phyloP scores from a whole-genome alignment of 2,113 vertebrate genomes.

The Romanogobio albipinnatus region DNA sequence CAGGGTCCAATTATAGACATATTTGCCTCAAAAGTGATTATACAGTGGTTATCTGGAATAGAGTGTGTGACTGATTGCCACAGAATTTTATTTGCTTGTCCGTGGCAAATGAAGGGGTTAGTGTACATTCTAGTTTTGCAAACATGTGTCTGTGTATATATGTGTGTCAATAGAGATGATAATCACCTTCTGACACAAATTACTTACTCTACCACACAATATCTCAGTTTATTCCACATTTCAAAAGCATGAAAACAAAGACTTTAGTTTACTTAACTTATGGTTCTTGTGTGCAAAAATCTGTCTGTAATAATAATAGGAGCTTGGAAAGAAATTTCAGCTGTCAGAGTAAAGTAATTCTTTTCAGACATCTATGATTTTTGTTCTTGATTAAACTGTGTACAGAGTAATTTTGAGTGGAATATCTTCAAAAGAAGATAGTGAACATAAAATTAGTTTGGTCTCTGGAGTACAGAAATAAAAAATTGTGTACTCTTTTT shows the following conservation, averaged over 20 bases:
- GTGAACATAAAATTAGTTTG: not conserved
- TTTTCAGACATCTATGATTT: not conserved
- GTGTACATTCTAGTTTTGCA: conserved; percentile 23
- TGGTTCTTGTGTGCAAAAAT: not conserved
- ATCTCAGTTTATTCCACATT: not conserved
- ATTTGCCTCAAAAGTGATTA: not conserved
- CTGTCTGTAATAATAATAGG: too few species aligned
- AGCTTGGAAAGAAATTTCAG: not conserved
- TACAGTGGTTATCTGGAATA: too few species aligned
- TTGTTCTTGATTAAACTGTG: not conserved
- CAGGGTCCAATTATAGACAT: too few species aligned
- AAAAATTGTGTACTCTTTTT: not conserved
- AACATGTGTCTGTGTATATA: not conserved
- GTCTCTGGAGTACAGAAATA: not conserved
- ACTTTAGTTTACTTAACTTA: not conserved
- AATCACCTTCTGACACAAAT: not conserved
- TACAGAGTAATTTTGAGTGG: not conserved
- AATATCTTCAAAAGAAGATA: not conserved
- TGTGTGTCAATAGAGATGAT: not conserved
- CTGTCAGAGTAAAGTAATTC: not conserved
- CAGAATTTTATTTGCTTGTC: not conserved
- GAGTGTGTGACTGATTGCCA: not conserved
- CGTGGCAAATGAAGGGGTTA: conserved; percentile 12
- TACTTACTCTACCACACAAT: not conserved
- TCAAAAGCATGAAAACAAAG: not conserved